These are phyloP conservation scores for Psittacula cyanocephala DNA, from an alignment of 2,113 vertebrate genomes.

Conservation along the genomic window DNA sequence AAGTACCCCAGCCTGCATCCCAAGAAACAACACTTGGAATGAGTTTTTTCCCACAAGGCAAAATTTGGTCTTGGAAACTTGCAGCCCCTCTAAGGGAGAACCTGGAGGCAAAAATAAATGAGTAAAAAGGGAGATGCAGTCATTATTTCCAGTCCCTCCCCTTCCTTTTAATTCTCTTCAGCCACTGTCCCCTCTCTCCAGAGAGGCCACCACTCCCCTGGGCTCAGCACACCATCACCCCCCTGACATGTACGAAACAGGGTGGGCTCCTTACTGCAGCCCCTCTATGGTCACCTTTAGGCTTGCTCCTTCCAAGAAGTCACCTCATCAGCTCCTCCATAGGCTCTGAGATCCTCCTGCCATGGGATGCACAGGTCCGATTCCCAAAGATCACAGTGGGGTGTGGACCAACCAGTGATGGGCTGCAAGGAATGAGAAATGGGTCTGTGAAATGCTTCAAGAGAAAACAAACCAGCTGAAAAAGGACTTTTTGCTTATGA, in stretches of 20 bases:
- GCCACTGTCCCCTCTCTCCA: neutral
- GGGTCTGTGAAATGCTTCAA: neutral
- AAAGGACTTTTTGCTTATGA: neutral
- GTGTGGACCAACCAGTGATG: neutral
- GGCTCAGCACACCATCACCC: neutral
- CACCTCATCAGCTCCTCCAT: neutral
- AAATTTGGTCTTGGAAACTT: neutral
- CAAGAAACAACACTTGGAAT: neutral
- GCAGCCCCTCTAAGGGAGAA: neutral
- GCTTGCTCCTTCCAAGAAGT: neutral
- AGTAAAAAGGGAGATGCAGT: neutral
- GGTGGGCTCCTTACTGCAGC: fast-evolving
- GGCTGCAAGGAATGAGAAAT: neutral
- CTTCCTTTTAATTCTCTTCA: neutral
- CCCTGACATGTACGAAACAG: neutral
- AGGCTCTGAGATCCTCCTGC: neutral
- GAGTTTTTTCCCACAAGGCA: neutral
- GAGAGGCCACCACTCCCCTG: fast-evolving
- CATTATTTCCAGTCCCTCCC: neutral
- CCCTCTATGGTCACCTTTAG: neutral
- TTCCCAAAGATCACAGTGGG: neutral
- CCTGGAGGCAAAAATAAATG: neutral
- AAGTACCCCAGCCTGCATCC: neutral
- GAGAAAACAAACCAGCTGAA: neutral
- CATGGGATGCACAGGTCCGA: fast-evolving